A percentile compares a stretch with the other conserved stretches of the same genome.
These are phyloP conservation scores for Mechanitis mazaeus DNA, from an alignment of 2,888 invertebrate species.

Conservation along the genomic window DNA sequence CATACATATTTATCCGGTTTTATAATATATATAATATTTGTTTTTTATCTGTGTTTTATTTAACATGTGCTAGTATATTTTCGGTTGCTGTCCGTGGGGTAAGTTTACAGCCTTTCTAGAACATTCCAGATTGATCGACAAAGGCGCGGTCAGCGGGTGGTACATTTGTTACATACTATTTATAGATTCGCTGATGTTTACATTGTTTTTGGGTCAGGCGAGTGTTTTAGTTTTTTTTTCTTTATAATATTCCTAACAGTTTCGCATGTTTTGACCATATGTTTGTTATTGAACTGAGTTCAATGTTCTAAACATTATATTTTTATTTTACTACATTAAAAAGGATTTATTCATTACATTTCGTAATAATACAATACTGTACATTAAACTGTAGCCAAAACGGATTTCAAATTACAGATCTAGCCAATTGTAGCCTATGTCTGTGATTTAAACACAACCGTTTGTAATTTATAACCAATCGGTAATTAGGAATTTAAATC, in stretches of 20 bases:
- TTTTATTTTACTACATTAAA: not conserved
- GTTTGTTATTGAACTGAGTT: constrained; percentile 2
- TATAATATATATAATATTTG: no score
- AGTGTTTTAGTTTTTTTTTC: constrained; percentile 2
- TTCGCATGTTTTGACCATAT: constrained; percentile 4
- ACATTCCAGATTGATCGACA: constrained; percentile 12
- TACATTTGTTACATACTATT: constrained; percentile 49
- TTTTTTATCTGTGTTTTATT: not conserved
- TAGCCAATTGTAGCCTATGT: no score
- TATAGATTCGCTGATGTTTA: constrained; percentile 31
- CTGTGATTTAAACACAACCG: no score
- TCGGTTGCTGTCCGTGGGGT: not conserved
- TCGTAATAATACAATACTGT: no score
- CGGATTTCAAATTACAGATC: no score
- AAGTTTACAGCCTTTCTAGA: not conserved
- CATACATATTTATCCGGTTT: no score
- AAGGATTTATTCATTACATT: no score
- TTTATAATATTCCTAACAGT: not conserved
- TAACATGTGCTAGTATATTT: not conserved
- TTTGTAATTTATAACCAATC: no score
- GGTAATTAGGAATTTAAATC: no score
- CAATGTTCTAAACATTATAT: not conserved
- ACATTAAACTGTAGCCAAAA: no score
- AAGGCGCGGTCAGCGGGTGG: constrained; percentile 35
- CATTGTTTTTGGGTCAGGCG: constrained; percentile 28